Evolutionary conservation across 2,888 invertebrate genomes (phyloP).

Genomic region (Volucella bombylans): DNA sequence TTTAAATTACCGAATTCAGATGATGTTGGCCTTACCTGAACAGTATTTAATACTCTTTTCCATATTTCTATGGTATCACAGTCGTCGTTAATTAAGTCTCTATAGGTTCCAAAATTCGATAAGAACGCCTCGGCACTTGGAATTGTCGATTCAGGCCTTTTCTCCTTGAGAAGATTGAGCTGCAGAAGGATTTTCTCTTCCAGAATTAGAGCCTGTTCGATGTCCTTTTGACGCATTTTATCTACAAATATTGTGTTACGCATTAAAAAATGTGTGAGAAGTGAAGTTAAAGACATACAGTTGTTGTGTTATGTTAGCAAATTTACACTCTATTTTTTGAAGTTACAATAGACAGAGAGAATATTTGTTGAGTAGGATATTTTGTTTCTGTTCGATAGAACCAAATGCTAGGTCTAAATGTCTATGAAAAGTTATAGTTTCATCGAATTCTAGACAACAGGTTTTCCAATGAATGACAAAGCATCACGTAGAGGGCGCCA

Average conservation of each 20-base stretch:
- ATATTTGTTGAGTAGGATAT: too few relatives aligned
- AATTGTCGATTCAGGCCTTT: slow-evolving; percentile 83
- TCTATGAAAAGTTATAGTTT: too few relatives aligned
- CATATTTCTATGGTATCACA: slow-evolving; percentile 90
- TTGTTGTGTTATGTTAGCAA: too few relatives aligned
- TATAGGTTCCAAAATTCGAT: slow-evolving; percentile 84
- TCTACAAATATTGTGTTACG: slow-evolving; percentile 83
- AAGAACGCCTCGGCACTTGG: slow-evolving; percentile 81
- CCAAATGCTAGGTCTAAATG: too few relatives aligned
- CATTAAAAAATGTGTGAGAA: background rate
- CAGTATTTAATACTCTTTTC: slow-evolving; percentile 87
- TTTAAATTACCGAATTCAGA: background rate
- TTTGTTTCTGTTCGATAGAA: too few relatives aligned
- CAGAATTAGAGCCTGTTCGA: slow-evolving; percentile 91
- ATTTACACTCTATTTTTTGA: too few relatives aligned
- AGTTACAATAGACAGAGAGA: too few relatives aligned
- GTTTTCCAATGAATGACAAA: too few relatives aligned
- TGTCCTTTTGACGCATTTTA: slow-evolving; percentile 92
- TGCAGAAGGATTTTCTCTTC: slow-evolving; percentile 95
- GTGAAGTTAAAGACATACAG: too few relatives aligned
- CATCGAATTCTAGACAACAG: too few relatives aligned
- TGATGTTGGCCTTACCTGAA: slow-evolving; percentile 75
- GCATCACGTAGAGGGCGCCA: too few relatives aligned
- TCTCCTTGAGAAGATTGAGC: slow-evolving; percentile 87
- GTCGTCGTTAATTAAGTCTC: slow-evolving; percentile 89